These are phyloP conservation scores for Eulithis prunata DNA, from an alignment of 2,888 invertebrate genomes.

Conservation along the genomic window DNA sequence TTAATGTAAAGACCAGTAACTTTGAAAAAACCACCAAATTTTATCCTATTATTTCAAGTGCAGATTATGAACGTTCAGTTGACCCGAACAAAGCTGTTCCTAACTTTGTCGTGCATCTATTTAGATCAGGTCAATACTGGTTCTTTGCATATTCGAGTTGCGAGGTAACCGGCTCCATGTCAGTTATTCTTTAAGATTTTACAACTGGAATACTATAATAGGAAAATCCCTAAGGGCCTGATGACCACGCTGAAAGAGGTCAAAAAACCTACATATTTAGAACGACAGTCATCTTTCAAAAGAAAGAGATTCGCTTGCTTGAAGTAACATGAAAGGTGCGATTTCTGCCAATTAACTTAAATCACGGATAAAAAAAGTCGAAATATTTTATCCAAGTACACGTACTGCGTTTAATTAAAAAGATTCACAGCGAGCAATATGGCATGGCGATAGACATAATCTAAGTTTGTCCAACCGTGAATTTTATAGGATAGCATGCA, in stretches of 20 bases:
- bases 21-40: too few relatives aligned
- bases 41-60: too few relatives aligned
- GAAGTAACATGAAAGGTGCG: conserved; percentile 3
- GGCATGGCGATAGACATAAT: conserved; percentile 31
- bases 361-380: conserved; percentile 1
- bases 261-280: background rate
- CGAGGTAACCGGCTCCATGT: too few relatives aligned
- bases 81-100: too few relatives aligned
- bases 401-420: conserved; percentile 30
- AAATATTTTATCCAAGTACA: conserved; percentile 6
- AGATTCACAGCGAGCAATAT: conserved; percentile 29
- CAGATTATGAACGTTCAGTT: too few relatives aligned
- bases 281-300: background rate
- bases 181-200: too few relatives aligned
- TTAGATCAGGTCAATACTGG: too few relatives aligned
- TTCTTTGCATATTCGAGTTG: too few relatives aligned
- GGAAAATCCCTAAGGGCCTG: too few relatives aligned
- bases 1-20: too few relatives aligned
- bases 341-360: conserved; percentile 8
- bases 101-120: too few relatives aligned
- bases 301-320: background rate
- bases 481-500: conserved; percentile 46
- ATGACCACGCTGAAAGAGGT: background rate
- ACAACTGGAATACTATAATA: too few relatives aligned
- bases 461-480: conserved; percentile 48